Percentiles rank a stretch among this genome's conserved stretches.
phyloP scores from a whole-genome alignment of 2,888 invertebrate species.

The Tupiocoris notatus region DNA sequence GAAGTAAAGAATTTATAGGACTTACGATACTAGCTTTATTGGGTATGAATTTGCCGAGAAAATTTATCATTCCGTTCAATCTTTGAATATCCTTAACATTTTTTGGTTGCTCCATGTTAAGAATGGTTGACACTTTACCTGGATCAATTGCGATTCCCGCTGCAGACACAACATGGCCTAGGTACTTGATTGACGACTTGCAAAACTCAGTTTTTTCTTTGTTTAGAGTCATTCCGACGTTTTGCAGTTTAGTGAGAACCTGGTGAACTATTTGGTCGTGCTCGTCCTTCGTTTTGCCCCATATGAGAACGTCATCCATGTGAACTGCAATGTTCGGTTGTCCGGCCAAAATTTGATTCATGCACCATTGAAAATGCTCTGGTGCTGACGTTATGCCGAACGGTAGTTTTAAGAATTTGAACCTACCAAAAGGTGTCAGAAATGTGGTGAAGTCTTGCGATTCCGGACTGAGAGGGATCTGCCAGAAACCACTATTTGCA shows the following conservation, averaged over 20 bases:
- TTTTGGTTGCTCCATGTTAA: constrained; percentile 28
- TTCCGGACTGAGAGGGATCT: constrained; percentile 3
- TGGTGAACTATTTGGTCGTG: constrained; percentile 44
- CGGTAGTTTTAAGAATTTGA: constrained; percentile 42
- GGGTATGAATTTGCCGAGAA: constrained; percentile 41
- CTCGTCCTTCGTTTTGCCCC: constrained; percentile 45
- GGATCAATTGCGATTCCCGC: constrained; percentile 43
- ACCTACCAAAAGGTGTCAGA: constrained; percentile 33
- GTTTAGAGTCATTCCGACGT: constrained; percentile 48
- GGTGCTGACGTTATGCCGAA: constrained; percentile 50
- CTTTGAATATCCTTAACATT: constrained; percentile 36
- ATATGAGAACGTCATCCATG: constrained; percentile 50
- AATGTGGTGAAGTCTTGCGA: constrained; percentile 32
- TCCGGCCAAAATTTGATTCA: constrained; percentile 35
- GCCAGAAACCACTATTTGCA: constrained; percentile 38
- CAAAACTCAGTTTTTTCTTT: constrained; percentile 45
- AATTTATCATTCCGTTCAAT: constrained; percentile 34
- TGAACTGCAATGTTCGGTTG: constrained; percentile 43
- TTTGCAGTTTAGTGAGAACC: constrained; percentile 15
- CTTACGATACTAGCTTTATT: constrained; percentile 30
- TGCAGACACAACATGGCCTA: constrained; percentile 48
- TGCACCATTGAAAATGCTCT: constrained; percentile 50
- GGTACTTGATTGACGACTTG: constrained; percentile 47
- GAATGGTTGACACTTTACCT: constrained; percentile 43
- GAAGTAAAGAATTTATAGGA: constrained; percentile 30